phyloP scores from a whole-genome alignment of 2,797 vertebrate species.

The Crocidura indochinensis region DNA sequence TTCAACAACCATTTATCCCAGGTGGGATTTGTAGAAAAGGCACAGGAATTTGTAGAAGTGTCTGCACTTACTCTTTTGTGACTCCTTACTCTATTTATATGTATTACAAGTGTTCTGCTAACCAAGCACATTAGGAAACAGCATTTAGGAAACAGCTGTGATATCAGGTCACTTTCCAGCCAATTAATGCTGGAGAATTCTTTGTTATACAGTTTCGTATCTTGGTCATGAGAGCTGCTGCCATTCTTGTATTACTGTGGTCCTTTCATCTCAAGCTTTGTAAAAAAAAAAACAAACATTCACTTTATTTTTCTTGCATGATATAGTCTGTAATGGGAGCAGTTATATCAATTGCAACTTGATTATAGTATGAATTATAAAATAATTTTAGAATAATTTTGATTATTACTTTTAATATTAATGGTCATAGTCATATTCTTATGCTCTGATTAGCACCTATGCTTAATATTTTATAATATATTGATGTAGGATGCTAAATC shows the following conservation, averaged over 20 bases:
- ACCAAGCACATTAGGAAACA: conserved; percentile 17
- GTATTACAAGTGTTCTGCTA: conserved; percentile 15
- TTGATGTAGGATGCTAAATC: too few relatives aligned
- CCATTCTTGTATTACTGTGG: conserved; percentile 73
- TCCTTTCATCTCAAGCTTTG: conserved; percentile 78
- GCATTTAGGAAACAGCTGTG: conserved; percentile 31
- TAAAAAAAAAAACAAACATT: conserved; percentile 74
- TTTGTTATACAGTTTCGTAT: conserved; percentile 39
- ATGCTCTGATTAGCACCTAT: neutral
- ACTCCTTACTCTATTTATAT: neutral
- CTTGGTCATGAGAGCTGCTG: neutral
- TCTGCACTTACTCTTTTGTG: conserved; percentile 6
- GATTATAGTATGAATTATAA: conserved; percentile 87
- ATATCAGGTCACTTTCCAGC: too few relatives aligned
- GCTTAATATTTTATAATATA: too few relatives aligned
- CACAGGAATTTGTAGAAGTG: conserved; percentile 42
- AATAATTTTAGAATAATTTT: conserved; percentile 78
- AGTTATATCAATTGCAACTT: conserved; percentile 86
- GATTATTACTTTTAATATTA: conserved; percentile 42
- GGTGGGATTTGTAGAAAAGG: too few relatives aligned
- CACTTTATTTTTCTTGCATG: conserved; percentile 83
- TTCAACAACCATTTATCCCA: conserved; percentile 26
- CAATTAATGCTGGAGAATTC: neutral
- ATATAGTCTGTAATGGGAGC: conserved; percentile 80
- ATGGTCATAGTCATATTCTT: neutral